A percentile compares a stretch with the other conserved stretches of the same genome.
Evolutionary conservation across 2,797 vertebrate species (phyloP).

Genomic region (Smutsia gigantea): DNA sequence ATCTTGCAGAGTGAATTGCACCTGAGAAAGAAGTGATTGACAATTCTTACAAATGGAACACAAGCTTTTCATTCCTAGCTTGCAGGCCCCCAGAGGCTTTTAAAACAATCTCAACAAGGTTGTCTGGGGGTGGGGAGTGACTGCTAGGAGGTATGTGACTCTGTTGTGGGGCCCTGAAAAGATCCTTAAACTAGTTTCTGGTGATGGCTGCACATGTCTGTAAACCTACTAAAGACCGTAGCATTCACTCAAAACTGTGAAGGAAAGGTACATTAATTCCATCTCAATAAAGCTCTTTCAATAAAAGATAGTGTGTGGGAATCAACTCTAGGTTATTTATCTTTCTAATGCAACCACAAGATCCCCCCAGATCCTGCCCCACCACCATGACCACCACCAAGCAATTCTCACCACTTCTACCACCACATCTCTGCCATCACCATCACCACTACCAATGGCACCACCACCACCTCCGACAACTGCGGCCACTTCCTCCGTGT

Average conservation of each 20-base stretch:
- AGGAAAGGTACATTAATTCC: neutral
- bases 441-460: too few relatives aligned
- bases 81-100: neutral
- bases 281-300: neutral
- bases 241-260: neutral
- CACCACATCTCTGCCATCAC: neutral
- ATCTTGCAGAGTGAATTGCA: neutral
- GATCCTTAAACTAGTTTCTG: neutral
- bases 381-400: neutral
- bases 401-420: rapidly evolving
- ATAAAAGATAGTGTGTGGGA: neutral
- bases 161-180: neutral
- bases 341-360: neutral
- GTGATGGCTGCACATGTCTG: neutral
- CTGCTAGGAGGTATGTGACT: neutral
- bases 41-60: neutral
- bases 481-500: too few relatives aligned
- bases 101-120: too few relatives aligned
- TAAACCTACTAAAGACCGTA: neutral
- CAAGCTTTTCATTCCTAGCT: neutral
- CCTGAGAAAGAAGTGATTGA: neutral
- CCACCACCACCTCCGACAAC: rapidly evolving
- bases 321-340: neutral
- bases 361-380: too few relatives aligned
- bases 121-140: too few relatives aligned